Conservation (phyloP, 2,888 invertebrate species). For the Sarcophaga rosellei region DNA sequence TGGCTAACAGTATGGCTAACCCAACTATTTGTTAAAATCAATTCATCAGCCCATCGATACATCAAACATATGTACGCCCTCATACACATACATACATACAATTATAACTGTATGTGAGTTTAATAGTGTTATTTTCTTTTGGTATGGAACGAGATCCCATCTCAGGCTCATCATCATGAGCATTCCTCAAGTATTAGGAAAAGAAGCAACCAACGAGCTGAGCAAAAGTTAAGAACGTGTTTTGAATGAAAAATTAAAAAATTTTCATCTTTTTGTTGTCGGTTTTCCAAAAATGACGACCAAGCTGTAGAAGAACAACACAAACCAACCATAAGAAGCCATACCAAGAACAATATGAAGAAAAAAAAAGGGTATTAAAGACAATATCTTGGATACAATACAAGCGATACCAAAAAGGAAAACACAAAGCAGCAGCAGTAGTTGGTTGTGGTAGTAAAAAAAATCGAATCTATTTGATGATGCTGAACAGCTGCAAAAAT, state of each 20-base stretch:
- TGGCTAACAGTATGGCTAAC: slow-evolving; percentile 39
- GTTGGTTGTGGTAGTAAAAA: slow-evolving; percentile 17
- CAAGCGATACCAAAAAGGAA: slow-evolving; percentile 12
- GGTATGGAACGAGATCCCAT: not conserved
- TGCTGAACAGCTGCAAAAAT: slow-evolving; percentile 66
- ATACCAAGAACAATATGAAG: slow-evolving; percentile 3
- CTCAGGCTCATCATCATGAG: not conserved
- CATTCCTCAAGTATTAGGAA: slow-evolving; percentile 51
- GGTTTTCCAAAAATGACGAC: slow-evolving; percentile 18
- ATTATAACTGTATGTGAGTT: slow-evolving; percentile 8
- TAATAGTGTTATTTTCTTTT: not conserved
- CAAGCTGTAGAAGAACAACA: not conserved
- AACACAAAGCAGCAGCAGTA: slow-evolving; percentile 12
- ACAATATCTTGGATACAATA: slow-evolving; percentile 1
- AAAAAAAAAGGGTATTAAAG: slow-evolving; percentile 5
- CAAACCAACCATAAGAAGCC: not conserved
- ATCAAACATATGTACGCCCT: not conserved
- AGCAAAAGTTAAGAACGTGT: slow-evolving; percentile 65
- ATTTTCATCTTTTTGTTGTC: slow-evolving; percentile 60
- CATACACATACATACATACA: not conserved
- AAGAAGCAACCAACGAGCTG: slow-evolving; percentile 56
- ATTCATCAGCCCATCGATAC: not conserved
- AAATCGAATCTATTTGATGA: slow-evolving; percentile 52
- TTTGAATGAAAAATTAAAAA: slow-evolving; percentile 62
- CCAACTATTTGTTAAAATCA: slow-evolving; percentile 42